Evolutionary conservation across 2,888 invertebrate genomes (phyloP).

Genomic region (Nipponacmea schrenckii): DNA sequence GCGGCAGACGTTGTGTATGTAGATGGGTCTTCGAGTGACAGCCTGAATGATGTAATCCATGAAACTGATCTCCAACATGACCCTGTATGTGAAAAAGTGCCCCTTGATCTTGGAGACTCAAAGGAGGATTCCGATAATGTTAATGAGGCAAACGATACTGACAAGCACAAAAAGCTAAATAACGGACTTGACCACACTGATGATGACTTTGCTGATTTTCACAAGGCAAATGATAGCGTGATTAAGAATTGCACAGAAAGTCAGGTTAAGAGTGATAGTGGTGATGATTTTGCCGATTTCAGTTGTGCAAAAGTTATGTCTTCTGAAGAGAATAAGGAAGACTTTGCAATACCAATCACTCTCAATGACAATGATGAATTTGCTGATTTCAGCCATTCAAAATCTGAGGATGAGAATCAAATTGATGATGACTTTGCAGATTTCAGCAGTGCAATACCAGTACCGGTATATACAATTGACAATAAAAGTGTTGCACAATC

Average conservation of each 20-base stretch:
- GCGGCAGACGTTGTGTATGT: neutral
- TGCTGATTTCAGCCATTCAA: slow-evolving; percentile 23
- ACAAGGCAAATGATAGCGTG: neutral
- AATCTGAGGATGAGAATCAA: neutral
- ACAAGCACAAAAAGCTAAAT: neutral
- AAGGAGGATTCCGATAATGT: neutral
- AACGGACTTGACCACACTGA: neutral
- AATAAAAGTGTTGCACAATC: neutral
- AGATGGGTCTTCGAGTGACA: neutral
- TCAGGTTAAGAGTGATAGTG: neutral
- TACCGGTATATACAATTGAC: no score
- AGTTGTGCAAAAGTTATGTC: neutral
- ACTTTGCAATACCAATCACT: neutral
- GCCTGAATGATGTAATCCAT: no score
- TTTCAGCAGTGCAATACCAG: slow-evolving; percentile 5
- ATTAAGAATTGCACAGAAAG: neutral
- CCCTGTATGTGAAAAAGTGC: neutral
- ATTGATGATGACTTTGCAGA: slow-evolving; percentile 27
- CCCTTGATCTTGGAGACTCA: neutral
- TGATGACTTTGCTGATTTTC: slow-evolving; percentile 16
- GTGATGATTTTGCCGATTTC: slow-evolving; percentile 14
- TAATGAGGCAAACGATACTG: neutral
- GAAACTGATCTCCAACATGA: slow-evolving; percentile 1
- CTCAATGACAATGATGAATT: slow-evolving; percentile 21
- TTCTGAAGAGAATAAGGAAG: slow-evolving; percentile 4